Evolutionary conservation across 2,888 invertebrate genomes (phyloP), one percentile per base, ranked within the genome.

Genomic region (Latrodectus elegans): DNA sequence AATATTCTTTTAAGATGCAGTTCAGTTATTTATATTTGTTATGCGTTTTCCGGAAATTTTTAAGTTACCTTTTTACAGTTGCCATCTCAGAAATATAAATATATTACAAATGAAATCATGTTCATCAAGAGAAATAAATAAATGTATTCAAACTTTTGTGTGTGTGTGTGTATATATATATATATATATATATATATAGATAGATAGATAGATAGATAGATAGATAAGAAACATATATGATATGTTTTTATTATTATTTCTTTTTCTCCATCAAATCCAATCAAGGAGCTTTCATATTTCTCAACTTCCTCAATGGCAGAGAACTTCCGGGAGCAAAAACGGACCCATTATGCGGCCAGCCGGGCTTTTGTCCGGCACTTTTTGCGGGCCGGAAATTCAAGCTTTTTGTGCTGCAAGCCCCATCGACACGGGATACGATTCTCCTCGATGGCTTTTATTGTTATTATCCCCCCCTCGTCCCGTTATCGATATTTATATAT

Each of bases 321-420:
- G 51, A 72, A 64, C 76, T 86, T 76, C 86, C 72, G 75, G 81
- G 72, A 71, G 64, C 65, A 84, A 71, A 77, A 77, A 52, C 64
- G 65, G 64, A 70, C 76, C 80, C 80, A 76, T 81, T 81, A 81
- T 81, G 65, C 52, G 75, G 52, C 64, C 51, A 78, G 72, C 74
- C 65, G 17, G 26, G 76, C 86, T 76, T 86, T 86, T 86, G 81
- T 86, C 86, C 86, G 81, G 86, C 86, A 81, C 86, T 86, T 86
- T 86, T 86, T 86, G 86, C 81, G 67, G 17, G 77, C 86, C 86
- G 86, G 86, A 86, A 81, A 76, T 64, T 65, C 71, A 26, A 60
- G 86, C 81, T 81, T 86, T 86, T 86, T 86, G 81, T 81, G 73
- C 74, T 26, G 26, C 74, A 70, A 52, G 67, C 53, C 76, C 75